phyloP scores from a whole-genome alignment of 2,888 invertebrate genomes.

The Cheiracanthium punctorium region DNA sequence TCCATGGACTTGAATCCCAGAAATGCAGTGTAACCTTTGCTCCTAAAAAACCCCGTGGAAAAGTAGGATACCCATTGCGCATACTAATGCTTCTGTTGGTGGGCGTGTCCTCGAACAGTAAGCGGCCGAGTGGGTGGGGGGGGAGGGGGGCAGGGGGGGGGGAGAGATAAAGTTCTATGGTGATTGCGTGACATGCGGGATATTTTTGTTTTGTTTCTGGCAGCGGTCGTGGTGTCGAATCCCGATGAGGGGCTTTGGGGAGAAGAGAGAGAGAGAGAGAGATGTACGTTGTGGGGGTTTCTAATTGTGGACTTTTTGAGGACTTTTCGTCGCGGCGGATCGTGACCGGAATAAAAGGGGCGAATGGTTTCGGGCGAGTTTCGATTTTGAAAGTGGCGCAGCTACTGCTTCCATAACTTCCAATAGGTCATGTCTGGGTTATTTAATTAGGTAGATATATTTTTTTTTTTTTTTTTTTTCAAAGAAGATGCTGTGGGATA shows the following conservation, averaged over 20 bases:
- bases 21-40: constrained; percentile 12
- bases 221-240: not conserved
- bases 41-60: constrained; percentile 12
- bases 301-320: constrained; percentile 17
- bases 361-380: not conserved
- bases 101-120: not conserved
- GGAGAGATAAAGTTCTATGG: not conserved
- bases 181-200: not conserved
- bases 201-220: not conserved
- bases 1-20: not conserved
- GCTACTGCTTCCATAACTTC: not conserved
- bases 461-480: too few species aligned
- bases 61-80: not conserved
- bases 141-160: too few species aligned
- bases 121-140: not conserved
- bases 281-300: constrained; percentile 1
- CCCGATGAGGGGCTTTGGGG: not conserved
- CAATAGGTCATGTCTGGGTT: not conserved
- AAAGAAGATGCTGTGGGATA: too few species aligned
- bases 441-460: not conserved
- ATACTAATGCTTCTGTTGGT: not conserved
- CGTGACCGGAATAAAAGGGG: not conserved
- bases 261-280: too few species aligned
- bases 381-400: not conserved
- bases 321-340: not conserved